phyloP scores from a whole-genome alignment of 2,888 invertebrate species.

The Cheilosia scutellata region DNA sequence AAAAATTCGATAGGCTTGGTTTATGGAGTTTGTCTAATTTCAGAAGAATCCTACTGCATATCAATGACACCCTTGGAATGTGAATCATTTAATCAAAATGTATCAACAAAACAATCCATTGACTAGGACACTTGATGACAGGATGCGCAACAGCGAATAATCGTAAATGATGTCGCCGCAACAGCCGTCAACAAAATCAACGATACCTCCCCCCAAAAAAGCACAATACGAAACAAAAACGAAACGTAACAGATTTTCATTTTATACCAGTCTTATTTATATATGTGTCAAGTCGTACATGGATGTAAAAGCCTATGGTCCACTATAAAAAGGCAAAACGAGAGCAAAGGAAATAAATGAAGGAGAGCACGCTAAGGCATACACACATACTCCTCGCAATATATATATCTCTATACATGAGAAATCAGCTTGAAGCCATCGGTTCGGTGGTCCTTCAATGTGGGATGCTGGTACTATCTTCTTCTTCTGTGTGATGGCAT shows the following conservation, averaged over 20 bases:
- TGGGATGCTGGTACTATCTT: conserved; percentile 61
- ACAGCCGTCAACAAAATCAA: conserved; percentile 17
- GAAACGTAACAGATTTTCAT: conserved; percentile 17
- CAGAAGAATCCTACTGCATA: background rate
- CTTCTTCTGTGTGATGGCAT: conserved; percentile 67
- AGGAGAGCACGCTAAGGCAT: conserved; percentile 40
- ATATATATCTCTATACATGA: conserved; percentile 38
- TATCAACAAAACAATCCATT: conserved; percentile 9
- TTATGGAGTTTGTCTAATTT: no score
- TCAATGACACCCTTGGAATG: background rate
- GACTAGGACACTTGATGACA: conserved; percentile 45
- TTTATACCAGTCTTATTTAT: conserved; percentile 59
- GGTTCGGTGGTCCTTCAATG: conserved; percentile 57
- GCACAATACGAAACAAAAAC: conserved; percentile 29
- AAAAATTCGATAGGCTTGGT: no score
- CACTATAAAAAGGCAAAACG: conserved; percentile 36
- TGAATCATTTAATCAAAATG: background rate
- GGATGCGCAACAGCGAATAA: conserved; percentile 67
- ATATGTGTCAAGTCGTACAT: background rate
- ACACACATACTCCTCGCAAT: conserved; percentile 25
- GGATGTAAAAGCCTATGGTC: conserved; percentile 31
- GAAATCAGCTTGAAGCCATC: conserved; percentile 68
- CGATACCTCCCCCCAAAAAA: conserved; percentile 30
- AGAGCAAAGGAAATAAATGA: conserved; percentile 47
- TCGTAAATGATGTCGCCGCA: conserved; percentile 22